Evolutionary conservation across 2,113 vertebrate genomes (phyloP).

Genomic region (Esox niger): DNA sequence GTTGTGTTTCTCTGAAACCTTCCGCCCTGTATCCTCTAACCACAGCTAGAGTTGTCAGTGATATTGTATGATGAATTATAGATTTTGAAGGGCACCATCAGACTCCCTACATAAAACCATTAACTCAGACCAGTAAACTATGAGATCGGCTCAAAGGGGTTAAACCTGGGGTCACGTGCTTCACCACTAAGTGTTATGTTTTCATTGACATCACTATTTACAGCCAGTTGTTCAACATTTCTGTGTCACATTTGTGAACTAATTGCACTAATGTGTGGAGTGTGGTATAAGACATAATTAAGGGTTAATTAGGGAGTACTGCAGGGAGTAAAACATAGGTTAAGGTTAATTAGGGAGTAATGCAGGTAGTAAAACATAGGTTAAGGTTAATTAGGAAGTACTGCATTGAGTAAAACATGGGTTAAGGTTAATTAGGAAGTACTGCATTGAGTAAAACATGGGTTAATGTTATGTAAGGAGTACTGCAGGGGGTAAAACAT

Average conservation of each 20-base stretch:
- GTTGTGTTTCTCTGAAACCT: not conserved
- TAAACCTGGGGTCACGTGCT: too few species aligned
- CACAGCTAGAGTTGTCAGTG: not conserved
- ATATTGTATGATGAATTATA: not conserved
- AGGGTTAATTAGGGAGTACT: not conserved
- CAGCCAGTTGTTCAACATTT: not conserved
- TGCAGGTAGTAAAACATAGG: too few species aligned
- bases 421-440: too few species aligned
- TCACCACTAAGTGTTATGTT: too few species aligned
- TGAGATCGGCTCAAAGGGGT: not conserved
- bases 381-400: too few species aligned
- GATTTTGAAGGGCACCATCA: not conserved
- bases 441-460: too few species aligned
- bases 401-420: too few species aligned
- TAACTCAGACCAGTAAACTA: not conserved
- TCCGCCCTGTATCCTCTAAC: not conserved
- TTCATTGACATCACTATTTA: not conserved
- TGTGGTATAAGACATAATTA: not conserved
- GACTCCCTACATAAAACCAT: not conserved
- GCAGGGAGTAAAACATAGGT: conserved; percentile 41
- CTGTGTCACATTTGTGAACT: not conserved
- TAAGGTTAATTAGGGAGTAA: too few species aligned
- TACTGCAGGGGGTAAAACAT: too few species aligned
- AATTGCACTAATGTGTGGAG: not conserved
- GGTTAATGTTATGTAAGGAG: too few species aligned